Percentiles rank a stretch among this genome's conserved stretches.
Conservation (phyloP, 2,113 vertebrate genomes). For the Hippopotamus amphibius region DNA sequence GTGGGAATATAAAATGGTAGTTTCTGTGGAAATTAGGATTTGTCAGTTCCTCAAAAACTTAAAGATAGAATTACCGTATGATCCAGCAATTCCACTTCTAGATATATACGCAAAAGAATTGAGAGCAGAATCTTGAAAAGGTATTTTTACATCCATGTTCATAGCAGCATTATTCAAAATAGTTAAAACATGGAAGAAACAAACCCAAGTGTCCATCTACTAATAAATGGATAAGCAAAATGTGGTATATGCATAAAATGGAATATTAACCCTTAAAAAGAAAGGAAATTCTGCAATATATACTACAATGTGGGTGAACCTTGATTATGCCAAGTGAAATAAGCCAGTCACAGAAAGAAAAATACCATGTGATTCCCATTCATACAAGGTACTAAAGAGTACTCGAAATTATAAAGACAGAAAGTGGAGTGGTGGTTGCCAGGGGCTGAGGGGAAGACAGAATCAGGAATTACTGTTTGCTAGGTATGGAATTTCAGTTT, state of each 20-base stretch:
- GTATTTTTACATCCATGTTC: not conserved
- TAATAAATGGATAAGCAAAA: not conserved
- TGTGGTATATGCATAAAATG: not conserved
- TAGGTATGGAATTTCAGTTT: not conserved
- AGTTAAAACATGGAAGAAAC: not conserved
- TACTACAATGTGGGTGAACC: not conserved
- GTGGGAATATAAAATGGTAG: not conserved
- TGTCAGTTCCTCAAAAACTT: not conserved
- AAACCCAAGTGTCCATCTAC: not conserved
- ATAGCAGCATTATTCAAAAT: not conserved
- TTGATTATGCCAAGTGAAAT: not conserved
- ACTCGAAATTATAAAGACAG: not conserved
- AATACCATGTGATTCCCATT: not conserved
- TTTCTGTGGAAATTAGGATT: not conserved
- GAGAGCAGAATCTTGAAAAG: not conserved
- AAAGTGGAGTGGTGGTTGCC: not conserved
- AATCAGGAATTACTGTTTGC: not conserved
- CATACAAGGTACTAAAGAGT: not conserved
- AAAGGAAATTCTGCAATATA: not conserved
- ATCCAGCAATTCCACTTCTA: not conserved
- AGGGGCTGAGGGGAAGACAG: not conserved
- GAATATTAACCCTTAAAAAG: not conserved
- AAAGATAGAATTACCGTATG: not conserved
- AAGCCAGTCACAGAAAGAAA: not conserved
- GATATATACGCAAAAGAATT: not conserved